Evolutionary conservation across 2,888 invertebrate species (phyloP), one percentile per base, ranked within the genome.

Genomic region (Tinea pellionella): DNA sequence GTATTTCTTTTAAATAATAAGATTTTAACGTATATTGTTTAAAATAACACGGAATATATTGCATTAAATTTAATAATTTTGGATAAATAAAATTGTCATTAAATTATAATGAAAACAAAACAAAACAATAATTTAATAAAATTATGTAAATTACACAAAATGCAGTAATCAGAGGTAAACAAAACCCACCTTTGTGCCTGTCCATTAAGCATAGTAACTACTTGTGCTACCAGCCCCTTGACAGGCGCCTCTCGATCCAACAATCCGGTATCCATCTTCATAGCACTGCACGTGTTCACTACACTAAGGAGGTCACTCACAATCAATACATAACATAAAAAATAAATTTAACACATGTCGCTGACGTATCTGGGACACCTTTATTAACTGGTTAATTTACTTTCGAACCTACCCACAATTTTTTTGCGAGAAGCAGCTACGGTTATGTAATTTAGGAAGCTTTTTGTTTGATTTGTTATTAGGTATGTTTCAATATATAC

Each of bases 161-260:
- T 30, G 30, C n/a, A n/a, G n/a, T 30, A 30, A 30, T 30, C 9
- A 30, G 30, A 30, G 9, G 9, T 42, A n/a, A n/a, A n/a, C n/a
- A n/a, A n/a, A 3, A 74, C 80, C 53, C 80, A 87, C 86, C 82
- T 84, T 66, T 86, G 84, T 62, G 85, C 84, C 68, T 87, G 59
- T 65, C 80, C 83, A 69, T 88, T 88, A 55, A 88, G 82, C 81
- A 88, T 85, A 29, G 88, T 88, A 67, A 88, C 87, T 66, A 88
- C 87, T 69, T 88, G 88, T 56, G 88, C 88, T 70, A 88, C 88
- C 18, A 87, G 82, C 63, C 88, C 88, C 64, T 87, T 87, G 42
- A 78, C 76, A 1, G 88, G 88, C 59, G 82, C 82, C 69, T 86
- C 88, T 72, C 77, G 78, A 65, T 85, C 85, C 75, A 75, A 63